These are phyloP conservation scores for Cheirogaleus medius DNA, from an alignment of 2,113 vertebrate species.

Conservation along the genomic window DNA sequence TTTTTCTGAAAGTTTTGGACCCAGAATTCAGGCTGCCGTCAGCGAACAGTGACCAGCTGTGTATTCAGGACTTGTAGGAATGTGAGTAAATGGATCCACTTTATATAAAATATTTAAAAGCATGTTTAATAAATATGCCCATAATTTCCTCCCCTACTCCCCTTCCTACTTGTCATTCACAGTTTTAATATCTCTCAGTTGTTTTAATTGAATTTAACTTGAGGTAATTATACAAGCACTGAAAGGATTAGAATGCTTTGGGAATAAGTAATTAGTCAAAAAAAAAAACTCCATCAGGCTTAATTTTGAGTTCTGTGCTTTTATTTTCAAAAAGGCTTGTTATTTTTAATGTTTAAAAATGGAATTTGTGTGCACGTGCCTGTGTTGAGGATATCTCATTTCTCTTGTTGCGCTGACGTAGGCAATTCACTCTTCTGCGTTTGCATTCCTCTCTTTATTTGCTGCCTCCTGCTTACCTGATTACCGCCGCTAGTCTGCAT, in stretches of 20 bases:
- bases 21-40: neutral
- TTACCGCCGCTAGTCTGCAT: neutral
- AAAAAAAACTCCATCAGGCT: neutral
- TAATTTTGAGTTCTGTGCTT: conserved; percentile 42
- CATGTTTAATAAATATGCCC: neutral
- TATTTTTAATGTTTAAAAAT: neutral
- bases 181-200: neutral
- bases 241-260: neutral
- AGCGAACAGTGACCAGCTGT: neutral
- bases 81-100: neutral
- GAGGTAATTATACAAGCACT: neutral
- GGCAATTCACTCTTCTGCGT: neutral
- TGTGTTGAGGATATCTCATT: too few species aligned
- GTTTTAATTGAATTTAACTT: conserved; percentile 36
- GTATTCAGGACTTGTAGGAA: neutral
- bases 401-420: neutral
- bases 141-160: neutral
- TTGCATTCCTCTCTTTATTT: neutral
- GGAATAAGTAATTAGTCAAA: neutral
- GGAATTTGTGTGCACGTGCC: neutral
- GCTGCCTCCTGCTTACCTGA: neutral
- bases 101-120: neutral
- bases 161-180: neutral
- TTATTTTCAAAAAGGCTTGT: neutral
- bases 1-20: conserved; percentile 23